Percentiles rank a stretch among this genome's conserved stretches.
These are phyloP conservation scores for Holotrichia oblita DNA, from an alignment of 1,140 invertebrate genomes.

Conservation along the genomic window DNA sequence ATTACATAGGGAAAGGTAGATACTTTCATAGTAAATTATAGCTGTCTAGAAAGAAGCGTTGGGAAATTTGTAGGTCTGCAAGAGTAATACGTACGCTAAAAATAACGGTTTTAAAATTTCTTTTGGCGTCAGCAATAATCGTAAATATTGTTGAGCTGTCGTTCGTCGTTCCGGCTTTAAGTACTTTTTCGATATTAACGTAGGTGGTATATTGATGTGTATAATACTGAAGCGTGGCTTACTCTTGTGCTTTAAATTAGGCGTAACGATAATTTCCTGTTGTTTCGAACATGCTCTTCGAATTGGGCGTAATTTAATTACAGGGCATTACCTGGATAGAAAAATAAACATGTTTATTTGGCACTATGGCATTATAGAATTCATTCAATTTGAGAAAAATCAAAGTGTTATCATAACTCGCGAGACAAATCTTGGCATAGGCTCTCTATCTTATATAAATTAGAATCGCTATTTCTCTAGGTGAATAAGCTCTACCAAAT, in stretches of 20 bases:
- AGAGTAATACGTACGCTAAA: slow-evolving; percentile 19
- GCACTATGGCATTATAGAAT: not conserved
- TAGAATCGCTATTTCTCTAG: too few species aligned
- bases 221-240: not conserved
- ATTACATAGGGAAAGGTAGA: not conserved
- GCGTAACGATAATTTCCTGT: not conserved
- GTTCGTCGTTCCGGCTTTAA: not conserved
- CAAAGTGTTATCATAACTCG: too few species aligned
- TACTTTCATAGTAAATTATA: not conserved
- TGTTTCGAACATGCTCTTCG: not conserved
- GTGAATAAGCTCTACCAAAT: not conserved
- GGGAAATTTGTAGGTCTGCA: slow-evolving; percentile 14
- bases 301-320: slow-evolving; percentile 19
- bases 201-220: slow-evolving; percentile 11
- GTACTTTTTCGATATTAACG: slow-evolving; percentile 27
- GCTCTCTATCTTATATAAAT: too few species aligned
- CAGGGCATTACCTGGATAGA: not conserved
- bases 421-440: too few species aligned
- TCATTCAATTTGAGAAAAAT: too few species aligned
- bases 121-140: slow-evolving; percentile 34
- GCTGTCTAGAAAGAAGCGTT: not conserved
- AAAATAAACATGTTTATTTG: slow-evolving; percentile 1
- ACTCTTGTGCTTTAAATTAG: not conserved
- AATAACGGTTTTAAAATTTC: slow-evolving; percentile 17
- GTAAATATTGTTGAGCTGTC: slow-evolving; percentile 16